A percentile compares a stretch with the other conserved stretches of the same genome.
phyloP scores from a whole-genome alignment of 2,797 vertebrate species.

The Cynopterus sphinx region DNA sequence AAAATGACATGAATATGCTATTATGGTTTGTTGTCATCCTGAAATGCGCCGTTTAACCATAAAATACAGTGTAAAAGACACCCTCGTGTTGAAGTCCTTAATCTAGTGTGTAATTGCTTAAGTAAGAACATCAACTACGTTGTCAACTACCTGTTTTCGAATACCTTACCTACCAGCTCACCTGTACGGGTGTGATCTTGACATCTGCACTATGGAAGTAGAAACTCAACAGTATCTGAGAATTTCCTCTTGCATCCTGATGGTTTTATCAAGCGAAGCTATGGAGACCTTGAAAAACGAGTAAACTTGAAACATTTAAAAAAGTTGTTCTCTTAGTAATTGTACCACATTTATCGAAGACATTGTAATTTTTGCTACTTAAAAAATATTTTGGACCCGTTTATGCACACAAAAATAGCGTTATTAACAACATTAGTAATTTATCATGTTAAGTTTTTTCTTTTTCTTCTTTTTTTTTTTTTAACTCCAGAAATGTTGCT shows the following conservation, averaged over 20 bases:
- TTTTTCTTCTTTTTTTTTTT: not conserved
- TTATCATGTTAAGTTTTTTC: not conserved
- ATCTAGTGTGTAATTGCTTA: slow-evolving; percentile 74
- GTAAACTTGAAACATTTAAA: not conserved
- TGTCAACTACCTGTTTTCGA: slow-evolving; percentile 64
- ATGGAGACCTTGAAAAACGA: slow-evolving; percentile 13
- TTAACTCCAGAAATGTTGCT: slow-evolving; percentile 21
- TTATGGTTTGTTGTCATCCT: slow-evolving; percentile 71
- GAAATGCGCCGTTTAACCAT: slow-evolving; percentile 63
- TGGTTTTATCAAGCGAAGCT: not conserved
- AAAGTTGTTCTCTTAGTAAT: not conserved
- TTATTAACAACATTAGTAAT: slow-evolving; percentile 1
- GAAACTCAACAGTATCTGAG: not conserved
- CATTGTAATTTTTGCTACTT: not conserved
- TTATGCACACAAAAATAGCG: not conserved
- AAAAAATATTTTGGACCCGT: slow-evolving; percentile 4
- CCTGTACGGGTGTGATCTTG: not conserved
- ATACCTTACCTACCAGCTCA: slow-evolving; percentile 40
- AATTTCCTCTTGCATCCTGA: not conserved
- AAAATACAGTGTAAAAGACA: slow-evolving; percentile 45
- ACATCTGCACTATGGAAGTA: not conserved
- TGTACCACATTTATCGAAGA: not conserved
- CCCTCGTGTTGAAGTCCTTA: not conserved
- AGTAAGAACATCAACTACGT: slow-evolving; percentile 70
- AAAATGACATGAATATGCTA: slow-evolving; percentile 65